Evolutionary conservation across 2,797 vertebrate species (phyloP).

Genomic region (Scolopax bukidnonensis): DNA sequence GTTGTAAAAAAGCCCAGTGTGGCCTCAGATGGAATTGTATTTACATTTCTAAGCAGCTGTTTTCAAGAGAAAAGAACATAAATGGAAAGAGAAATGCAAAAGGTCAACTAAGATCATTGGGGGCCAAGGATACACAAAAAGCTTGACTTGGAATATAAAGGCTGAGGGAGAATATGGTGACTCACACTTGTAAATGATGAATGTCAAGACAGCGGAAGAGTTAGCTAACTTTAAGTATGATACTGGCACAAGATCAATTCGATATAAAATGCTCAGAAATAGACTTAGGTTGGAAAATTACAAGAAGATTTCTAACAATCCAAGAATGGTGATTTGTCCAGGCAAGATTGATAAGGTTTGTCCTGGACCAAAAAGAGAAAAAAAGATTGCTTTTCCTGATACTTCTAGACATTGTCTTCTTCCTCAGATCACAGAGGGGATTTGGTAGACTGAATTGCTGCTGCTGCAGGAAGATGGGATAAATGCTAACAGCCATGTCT

Average conservation of each 20-base stretch:
- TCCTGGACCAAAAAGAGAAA: background rate
- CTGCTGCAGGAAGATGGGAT: background rate
- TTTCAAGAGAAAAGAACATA: background rate
- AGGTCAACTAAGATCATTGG: accelerated
- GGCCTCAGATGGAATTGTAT: background rate
- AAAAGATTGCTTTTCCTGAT: background rate
- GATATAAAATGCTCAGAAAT: background rate
- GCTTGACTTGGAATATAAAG: background rate
- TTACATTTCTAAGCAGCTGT: background rate
- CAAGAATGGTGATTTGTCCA: background rate
- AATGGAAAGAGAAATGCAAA: background rate
- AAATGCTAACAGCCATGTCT: background rate
- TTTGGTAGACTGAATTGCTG: background rate
- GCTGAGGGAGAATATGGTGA: background rate
- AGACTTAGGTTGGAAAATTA: background rate
- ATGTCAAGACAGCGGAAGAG: background rate
- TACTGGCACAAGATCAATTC: background rate
- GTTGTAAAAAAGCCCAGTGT: background rate
- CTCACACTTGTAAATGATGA: background rate
- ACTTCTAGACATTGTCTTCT: background rate
- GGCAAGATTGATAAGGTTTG: background rate
- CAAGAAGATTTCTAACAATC: background rate
- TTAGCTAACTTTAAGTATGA: background rate
- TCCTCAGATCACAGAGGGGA: background rate
- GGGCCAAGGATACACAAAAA: background rate